Conservation (phyloP, 2,113 vertebrate species). For the Grus americana region DNA sequence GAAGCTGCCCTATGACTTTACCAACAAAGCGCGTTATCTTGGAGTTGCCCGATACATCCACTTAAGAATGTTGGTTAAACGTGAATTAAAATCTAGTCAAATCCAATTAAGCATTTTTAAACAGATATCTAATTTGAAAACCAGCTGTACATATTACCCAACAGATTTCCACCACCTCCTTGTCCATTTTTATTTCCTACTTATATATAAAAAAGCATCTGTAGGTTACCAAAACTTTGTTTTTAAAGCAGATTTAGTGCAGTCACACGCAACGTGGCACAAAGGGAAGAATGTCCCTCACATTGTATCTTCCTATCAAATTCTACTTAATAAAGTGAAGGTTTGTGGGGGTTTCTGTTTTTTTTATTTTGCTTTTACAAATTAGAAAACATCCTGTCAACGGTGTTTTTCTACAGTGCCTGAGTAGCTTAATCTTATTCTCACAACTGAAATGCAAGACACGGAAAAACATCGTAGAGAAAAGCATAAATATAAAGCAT, state of each 20-base stretch:
- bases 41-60: background rate
- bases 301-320: background rate
- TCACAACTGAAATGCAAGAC: background rate
- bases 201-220: conserved; percentile 2
- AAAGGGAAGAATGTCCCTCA: background rate
- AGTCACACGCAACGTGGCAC: background rate
- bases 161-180: background rate
- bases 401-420: background rate
- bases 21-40: background rate
- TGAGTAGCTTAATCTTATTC: background rate
- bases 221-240: background rate
- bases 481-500: background rate
- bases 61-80: conserved; percentile 23
- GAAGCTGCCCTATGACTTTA: conserved; percentile 37
- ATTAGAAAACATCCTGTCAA: background rate
- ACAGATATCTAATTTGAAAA: conserved; percentile 41
- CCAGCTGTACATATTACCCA: conserved; percentile 31
- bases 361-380: background rate
- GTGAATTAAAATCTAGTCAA: conserved; percentile 33
- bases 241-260: background rate
- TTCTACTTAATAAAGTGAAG: background rate
- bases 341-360: background rate
- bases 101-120: conserved; percentile 14
- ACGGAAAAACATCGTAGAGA: background rate
- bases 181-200: background rate